Evolutionary conservation across 2,888 invertebrate species (phyloP), one percentile per base, ranked within the genome.

Genomic region (Phengaris alcon): DNA sequence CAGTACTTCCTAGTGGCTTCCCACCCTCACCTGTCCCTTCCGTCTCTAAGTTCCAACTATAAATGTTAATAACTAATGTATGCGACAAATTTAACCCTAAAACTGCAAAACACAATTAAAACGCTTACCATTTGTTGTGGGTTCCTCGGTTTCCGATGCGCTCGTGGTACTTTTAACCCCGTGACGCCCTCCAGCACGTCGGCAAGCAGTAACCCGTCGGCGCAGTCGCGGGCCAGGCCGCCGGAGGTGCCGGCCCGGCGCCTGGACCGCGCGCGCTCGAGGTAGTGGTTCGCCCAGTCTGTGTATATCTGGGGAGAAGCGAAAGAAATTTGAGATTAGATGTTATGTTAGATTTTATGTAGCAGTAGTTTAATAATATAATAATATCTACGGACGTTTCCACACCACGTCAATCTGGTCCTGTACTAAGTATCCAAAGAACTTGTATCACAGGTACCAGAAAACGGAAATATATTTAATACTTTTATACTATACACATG

Each of bases 221-320:
- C 96, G 88, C 99, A 97, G 92, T 99, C 99, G 75, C 96, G 94
- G 79, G 98, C 98, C 79, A 99, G 95, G 86, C 97, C 97, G 54
- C 91, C 92, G 0, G 90, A 86, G 51, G 94, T 92, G 79, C 95
- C 95, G 79, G 98, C 98, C 84, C 97, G 96, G 77, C 97, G 95
- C 82, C 97, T 97, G 81, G 97, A 97, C 80, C 97, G 95, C 76
- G 97, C 97, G 84, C 98, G 97, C 89, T 99, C 98, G 94, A 99
- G 91, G 90, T 99, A 99, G 87, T 99, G 98, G 91, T 99, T 99
- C 73, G 98, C 99, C 99, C 99, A 99, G 93, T 99, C 98, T 76
- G 98, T 98, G 93, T 99, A 99, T 85, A 99, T 98, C 98, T 99
- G 95, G 6, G 94, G 93, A 80, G 81, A 83, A 83, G 4, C 22